phyloP scores from a whole-genome alignment of 2,797 vertebrate genomes.

The Salarias fasciatus region DNA sequence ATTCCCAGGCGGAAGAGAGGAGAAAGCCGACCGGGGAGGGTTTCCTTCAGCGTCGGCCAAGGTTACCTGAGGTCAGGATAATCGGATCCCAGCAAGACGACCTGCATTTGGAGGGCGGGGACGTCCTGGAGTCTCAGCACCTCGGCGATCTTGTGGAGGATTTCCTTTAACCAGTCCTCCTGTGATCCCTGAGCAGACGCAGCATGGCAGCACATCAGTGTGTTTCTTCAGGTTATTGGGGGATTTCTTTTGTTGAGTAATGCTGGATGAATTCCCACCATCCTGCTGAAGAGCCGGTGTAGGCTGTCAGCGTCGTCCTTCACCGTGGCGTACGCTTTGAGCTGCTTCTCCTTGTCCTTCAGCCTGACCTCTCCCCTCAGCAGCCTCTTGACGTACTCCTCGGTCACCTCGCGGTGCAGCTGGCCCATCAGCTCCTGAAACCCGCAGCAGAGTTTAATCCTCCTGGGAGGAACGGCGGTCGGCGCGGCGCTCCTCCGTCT shows the following conservation, averaged over 20 bases:
- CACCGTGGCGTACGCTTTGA: conserved; percentile 70
- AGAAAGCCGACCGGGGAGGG: no score
- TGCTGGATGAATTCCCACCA: conserved; percentile 70
- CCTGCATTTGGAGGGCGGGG: conserved; percentile 65
- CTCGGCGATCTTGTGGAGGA: conserved; percentile 65
- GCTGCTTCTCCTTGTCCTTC: conserved; percentile 78
- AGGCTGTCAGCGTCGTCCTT: conserved; percentile 72
- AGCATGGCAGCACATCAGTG: no score
- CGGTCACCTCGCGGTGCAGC: conserved; percentile 84
- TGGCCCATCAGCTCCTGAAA: conserved; percentile 82
- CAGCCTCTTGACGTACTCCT: conserved; percentile 85
- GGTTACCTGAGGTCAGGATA: conserved; percentile 70
- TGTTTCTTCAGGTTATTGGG: no score
- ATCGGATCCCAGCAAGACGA: conserved; percentile 30
- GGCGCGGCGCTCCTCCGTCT: neutral
- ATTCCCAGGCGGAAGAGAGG: no score
- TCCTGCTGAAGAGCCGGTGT: conserved; percentile 73
- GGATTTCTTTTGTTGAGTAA: no score
- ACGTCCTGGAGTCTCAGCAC: conserved; percentile 71
- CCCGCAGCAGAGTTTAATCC: no score
- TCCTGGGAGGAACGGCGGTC: no score
- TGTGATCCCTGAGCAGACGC: conserved; percentile 56
- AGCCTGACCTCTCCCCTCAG: conserved; percentile 84
- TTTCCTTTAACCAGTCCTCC: conserved; percentile 57
- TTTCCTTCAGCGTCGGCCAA: neutral